Evolutionary conservation across 2,888 invertebrate genomes (phyloP).

Genomic region (Eulithis testata): DNA sequence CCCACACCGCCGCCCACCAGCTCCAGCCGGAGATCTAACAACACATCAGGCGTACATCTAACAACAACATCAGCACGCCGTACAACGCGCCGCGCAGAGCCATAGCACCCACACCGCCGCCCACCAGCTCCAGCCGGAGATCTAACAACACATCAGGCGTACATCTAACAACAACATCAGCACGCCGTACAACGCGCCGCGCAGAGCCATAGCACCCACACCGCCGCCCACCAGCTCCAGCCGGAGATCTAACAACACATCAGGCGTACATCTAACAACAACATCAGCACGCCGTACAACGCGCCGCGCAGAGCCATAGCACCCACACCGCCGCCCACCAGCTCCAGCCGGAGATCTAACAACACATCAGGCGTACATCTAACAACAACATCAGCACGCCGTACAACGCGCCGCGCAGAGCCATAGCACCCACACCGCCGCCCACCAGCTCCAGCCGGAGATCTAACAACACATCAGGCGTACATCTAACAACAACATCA

Average conservation of each 20-base stretch:
- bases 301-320: conserved; percentile 93
- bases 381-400: conserved; percentile 96
- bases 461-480: conserved; percentile 87
- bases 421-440: conserved; percentile 87
- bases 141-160: conserved; percentile 87
- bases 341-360: conserved; percentile 95
- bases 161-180: conserved; percentile 91
- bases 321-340: conserved; percentile 87
- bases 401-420: conserved; percentile 94
- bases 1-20: no score
- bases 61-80: no score
- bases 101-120: conserved; percentile 87
- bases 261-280: conserved; percentile 85
- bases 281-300: conserved; percentile 97
- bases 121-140: conserved; percentile 94
- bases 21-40: no score
- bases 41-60: no score
- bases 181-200: conserved; percentile 96
- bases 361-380: no score
- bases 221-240: conserved; percentile 90
- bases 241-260: conserved; percentile 89
- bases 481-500: conserved; percentile 91
- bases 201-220: conserved; percentile 90
- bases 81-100: conserved; percentile 95
- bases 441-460: conserved; percentile 94